Evolutionary conservation across 2,888 invertebrate species (phyloP), one percentile per base, ranked within the genome.

Genomic region (Drosophila rellima): DNA sequence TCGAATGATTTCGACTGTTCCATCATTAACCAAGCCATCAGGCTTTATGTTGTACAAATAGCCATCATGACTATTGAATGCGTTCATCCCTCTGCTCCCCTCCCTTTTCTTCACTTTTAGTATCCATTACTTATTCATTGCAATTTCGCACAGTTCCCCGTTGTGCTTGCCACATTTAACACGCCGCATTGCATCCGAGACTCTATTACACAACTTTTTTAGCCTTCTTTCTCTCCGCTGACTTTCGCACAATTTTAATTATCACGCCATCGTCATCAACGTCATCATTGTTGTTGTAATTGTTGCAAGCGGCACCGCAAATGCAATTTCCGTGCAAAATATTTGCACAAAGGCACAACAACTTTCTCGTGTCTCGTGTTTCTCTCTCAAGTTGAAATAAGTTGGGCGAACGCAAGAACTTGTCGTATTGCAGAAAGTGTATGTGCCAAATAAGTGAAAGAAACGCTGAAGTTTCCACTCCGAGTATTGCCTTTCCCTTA

Each of bases 321-420:
- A 74, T 82, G 80, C 87, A 86, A 84, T 78, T 82, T 87, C 72
- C 70, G 70, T 74, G 67, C 74, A 80, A 80, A 81, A 84, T 72
- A 84, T 87, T 82, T 82, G 39, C 69, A 81, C 70, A 87, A 82
- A 84, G 65, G 62, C 55, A 63, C 35, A 56, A 44, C 78, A 83
- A 75, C 72, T 72, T 82, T 52, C 39, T 51, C 52, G 51, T 51
- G 37, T 39, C 55, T 37, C 20, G 23, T 7, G 10, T 37, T 33
- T 13, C 13, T 44, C 35, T 20, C n/a, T 23, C n/a, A 17, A 23
- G 35, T 40, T 74, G n/a, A 44, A 26, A 48, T 66, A 61, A 62
- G 57, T 45, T 73, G n/a, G 42, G 29, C 55, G 66, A 73, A 61
- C 57, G 35, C 56, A 23, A n/a, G 18, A 33, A 44, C 11, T 20